phyloP scores from a whole-genome alignment of 1,140 invertebrate genomes.

The Chymomyza costata region DNA sequence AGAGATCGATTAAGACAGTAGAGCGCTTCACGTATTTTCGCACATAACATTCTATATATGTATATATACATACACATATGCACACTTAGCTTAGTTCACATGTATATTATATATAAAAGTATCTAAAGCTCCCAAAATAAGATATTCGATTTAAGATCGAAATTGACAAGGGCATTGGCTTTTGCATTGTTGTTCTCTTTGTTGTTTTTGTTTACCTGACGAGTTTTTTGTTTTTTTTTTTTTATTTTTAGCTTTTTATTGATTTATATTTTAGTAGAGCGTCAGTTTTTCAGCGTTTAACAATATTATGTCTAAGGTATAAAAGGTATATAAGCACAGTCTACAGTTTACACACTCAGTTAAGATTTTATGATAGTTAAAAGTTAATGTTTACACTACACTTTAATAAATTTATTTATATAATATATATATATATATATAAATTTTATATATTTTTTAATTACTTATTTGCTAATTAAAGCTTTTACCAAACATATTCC shows the following conservation, averaged over 20 bases:
- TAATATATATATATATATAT: no score
- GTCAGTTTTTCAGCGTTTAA: no score
- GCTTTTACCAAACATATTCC: slow-evolving; percentile 61
- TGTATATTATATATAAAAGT: slow-evolving; percentile 32
- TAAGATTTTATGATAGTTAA: slow-evolving; percentile 14
- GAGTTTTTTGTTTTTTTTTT: slow-evolving; percentile 25
- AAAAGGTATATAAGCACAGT: slow-evolving; percentile 56
- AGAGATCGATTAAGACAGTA: no score
- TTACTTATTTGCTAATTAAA: slow-evolving; percentile 48
- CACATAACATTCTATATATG: slow-evolving; percentile 2
- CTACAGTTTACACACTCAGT: slow-evolving; percentile 65
- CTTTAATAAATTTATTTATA: slow-evolving; percentile 25
- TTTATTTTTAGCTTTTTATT: slow-evolving; percentile 7
- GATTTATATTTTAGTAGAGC: slow-evolving; percentile 20
- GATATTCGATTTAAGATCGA: no score
- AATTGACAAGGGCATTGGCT: neutral
- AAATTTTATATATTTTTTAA: slow-evolving; percentile 13
- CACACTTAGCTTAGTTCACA: no score
- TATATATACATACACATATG: slow-evolving; percentile 16
- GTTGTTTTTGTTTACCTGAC: slow-evolving; percentile 43
- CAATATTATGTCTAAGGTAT: no score
- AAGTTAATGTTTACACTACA: slow-evolving; percentile 21
- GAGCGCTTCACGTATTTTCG: no score
- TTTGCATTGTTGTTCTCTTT: slow-evolving; percentile 12
- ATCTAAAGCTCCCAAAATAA: slow-evolving; percentile 33